These are phyloP conservation scores for Halcyon smyrnensis DNA, from an alignment of 2,797 vertebrate genomes.

Conservation along the genomic window DNA sequence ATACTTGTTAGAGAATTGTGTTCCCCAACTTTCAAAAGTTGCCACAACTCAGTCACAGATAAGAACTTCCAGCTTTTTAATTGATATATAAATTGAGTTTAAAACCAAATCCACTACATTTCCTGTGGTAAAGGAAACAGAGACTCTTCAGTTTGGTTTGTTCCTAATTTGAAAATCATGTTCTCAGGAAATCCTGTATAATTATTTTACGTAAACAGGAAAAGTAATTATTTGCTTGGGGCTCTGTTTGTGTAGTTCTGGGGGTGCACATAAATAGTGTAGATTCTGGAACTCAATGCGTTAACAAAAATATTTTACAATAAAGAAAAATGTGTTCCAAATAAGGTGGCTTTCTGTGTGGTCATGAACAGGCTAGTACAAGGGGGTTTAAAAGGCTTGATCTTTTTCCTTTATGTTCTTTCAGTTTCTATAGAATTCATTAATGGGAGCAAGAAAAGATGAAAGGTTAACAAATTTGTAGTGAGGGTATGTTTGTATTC, in stretches of 20 bases:
- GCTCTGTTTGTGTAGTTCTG: not conserved
- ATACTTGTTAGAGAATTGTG: conserved; percentile 50
- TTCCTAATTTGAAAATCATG: conserved; percentile 76
- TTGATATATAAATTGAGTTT: conserved; percentile 66
- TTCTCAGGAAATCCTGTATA: conserved; percentile 72
- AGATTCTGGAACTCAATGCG: conserved; percentile 1
- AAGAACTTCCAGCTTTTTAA: conserved; percentile 61
- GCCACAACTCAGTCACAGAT: conserved; percentile 53
- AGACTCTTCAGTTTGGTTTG: conserved; percentile 71
- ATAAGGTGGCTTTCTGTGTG: conserved; percentile 29
- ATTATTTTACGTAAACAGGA: conserved; percentile 75
- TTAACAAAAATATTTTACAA: not conserved
- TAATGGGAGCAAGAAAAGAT: not conserved
- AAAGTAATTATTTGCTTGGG: conserved; percentile 72
- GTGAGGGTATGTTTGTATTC: not conserved
- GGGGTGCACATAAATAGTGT: not conserved
- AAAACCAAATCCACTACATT: conserved; percentile 64
- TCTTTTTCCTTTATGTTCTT: not conserved
- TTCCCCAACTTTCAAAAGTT: conserved; percentile 43
- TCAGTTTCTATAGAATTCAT: not conserved
- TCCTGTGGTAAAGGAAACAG: conserved; percentile 69
- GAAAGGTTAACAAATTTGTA: not conserved
- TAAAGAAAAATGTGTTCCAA: conserved; percentile 26
- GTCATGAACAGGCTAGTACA: not conserved
- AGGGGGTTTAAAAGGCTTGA: not conserved